Conservation (phyloP, 2,888 invertebrate species). For the Odontomyia ornata region DNA sequence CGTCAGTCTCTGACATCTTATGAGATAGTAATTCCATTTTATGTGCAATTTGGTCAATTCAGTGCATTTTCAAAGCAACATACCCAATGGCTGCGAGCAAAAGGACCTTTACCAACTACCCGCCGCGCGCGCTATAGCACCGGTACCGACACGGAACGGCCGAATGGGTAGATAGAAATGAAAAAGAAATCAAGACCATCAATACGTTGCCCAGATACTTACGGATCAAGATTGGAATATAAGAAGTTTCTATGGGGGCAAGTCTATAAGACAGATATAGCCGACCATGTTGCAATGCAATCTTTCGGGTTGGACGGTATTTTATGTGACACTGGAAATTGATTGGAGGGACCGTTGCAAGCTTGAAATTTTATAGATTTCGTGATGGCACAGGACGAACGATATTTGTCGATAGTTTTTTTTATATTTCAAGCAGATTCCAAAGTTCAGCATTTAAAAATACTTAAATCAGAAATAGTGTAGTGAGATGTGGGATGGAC, state of each 20-base stretch:
- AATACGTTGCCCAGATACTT: constrained; percentile 7
- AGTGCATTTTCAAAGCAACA: constrained; percentile 38
- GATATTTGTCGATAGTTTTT: constrained; percentile 20
- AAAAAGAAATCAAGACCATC: constrained; percentile 1
- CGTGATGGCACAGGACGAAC: constrained; percentile 3
- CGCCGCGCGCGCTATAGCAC: too few relatives aligned
- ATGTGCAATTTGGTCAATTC: constrained; percentile 45
- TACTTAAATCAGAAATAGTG: background rate
- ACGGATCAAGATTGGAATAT: constrained; percentile 27
- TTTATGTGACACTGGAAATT: constrained; percentile 36
- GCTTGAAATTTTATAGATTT: constrained; percentile 37
- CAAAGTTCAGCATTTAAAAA: too few relatives aligned
- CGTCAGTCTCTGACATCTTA: constrained; percentile 25
- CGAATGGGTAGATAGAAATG: background rate
- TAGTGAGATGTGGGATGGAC: background rate
- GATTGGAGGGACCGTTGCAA: constrained; percentile 38
- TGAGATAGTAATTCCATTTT: constrained; percentile 42
- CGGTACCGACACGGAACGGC: too few relatives aligned
- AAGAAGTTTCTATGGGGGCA: constrained; percentile 1
- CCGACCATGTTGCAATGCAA: constrained; percentile 23
- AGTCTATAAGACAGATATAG: constrained; percentile 7
- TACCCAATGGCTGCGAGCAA: background rate
- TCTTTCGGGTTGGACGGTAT: constrained; percentile 28
- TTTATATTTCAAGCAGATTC: background rate
- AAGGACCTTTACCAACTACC: background rate